Evolutionary conservation across 2,888 invertebrate genomes (phyloP), one percentile per base, ranked within the genome.

Genomic region (Crossocerus cetratus): DNA sequence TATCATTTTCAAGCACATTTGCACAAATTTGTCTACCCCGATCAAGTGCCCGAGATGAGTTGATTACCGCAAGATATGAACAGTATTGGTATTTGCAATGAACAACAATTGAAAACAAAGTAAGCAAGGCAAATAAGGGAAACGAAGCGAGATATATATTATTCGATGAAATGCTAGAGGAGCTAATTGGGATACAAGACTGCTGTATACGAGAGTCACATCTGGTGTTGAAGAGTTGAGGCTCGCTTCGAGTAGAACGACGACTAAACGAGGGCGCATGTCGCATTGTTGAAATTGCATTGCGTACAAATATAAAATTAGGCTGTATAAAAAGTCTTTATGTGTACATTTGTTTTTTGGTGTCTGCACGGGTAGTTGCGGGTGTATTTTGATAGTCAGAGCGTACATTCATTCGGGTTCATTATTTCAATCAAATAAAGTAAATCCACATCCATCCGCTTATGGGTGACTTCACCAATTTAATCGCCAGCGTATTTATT

Each of bases 221-320:
- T 61, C 53, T 78, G 60, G 22, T 65, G 23, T 55, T 20, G 11
- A 20, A 43, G 57, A 59, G 21, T 55, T n/a, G 63, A 65, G 66
- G 63, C 49, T 70, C 20, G 43, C 63, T 55, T 57, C 54, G 60
- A 60, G 57, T 69, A 21, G 66, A 65, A 56, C 71, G 22, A 61
- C 64, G 67, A 72, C 55, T 70, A 77, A 77, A 82, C 77, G 78
- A 80, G 81, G 81, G 79, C 82, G 84, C 84, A 83, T 75, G 83
- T 75, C 77, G 81, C 80, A 82, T 65, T 72, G 74, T 84, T 76
- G 67, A 80, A 86, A 74, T 77, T 82, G 80, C 83, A 71, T 83
- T 84, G 84, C 84, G 78, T 86, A 86, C 82, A 84, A 87, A 86
- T 89, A 87, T 84, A 88, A 88, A 88, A 89, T 87, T 86, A 88